Conservation (phyloP, 2,797 vertebrate genomes). For the Distichodus sexfasciatus region DNA sequence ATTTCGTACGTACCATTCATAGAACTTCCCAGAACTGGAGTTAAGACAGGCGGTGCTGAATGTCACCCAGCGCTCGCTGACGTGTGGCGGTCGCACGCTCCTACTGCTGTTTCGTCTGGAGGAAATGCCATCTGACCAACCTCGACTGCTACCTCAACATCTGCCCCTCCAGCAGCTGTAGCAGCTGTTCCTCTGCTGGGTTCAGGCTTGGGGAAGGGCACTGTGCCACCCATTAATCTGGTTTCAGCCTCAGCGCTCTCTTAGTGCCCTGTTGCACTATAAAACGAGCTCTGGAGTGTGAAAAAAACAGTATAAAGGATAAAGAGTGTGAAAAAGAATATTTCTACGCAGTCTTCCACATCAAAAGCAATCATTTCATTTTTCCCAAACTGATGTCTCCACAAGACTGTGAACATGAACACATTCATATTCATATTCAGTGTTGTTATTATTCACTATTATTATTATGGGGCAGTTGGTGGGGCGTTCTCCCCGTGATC, state of each 20-base stretch:
- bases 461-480: too few relatives aligned
- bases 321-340: too few relatives aligned
- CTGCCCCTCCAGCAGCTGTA: slow-evolving; percentile 18
- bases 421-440: too few relatives aligned
- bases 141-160: slow-evolving; percentile 12
- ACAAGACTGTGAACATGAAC: too few relatives aligned
- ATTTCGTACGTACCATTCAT: slow-evolving; percentile 13
- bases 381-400: too few relatives aligned
- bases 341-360: too few relatives aligned
- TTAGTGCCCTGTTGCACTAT: too few relatives aligned
- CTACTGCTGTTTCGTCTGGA: slow-evolving; percentile 11
- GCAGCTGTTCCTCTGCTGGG: background rate
- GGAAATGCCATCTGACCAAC: slow-evolving; percentile 20
- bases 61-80: slow-evolving; percentile 13
- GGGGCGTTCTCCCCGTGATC: too few relatives aligned
- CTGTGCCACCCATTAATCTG: background rate
- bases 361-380: too few relatives aligned
- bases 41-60: slow-evolving; percentile 11
- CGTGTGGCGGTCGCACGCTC: background rate
- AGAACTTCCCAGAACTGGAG: slow-evolving; percentile 27
- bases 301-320: too few relatives aligned
- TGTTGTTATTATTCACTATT: too few relatives aligned
- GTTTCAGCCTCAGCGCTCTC: background rate
- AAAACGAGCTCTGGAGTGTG: too few relatives aligned
- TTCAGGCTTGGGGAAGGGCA: background rate